phyloP scores from a whole-genome alignment of 2,888 invertebrate genomes.

The Melanophora roralis region DNA sequence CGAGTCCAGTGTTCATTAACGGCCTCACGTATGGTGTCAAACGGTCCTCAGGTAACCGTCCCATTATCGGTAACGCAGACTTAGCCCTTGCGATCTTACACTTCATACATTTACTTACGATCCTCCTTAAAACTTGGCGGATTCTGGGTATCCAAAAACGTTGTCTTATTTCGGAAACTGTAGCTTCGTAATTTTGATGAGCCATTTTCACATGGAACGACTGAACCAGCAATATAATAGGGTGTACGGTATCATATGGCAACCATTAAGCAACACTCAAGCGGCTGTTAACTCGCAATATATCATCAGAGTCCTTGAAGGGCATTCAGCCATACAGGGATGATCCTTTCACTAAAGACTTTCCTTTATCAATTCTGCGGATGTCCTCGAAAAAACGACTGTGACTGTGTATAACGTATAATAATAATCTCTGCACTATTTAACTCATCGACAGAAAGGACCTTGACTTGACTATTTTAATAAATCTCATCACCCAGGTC shows the following conservation, averaged over 20 bases:
- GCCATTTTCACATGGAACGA: not conserved
- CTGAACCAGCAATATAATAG: not conserved
- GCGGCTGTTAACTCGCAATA: not conserved
- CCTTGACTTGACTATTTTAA: not conserved
- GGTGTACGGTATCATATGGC: not conserved
- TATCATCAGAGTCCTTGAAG: not conserved
- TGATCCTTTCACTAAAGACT: no score
- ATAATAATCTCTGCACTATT: not conserved
- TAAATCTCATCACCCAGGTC: not conserved
- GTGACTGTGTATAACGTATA: not conserved
- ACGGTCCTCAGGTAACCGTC: not conserved
- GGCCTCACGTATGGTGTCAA: not conserved
- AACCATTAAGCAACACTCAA: not conserved
- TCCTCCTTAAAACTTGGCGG: no score
- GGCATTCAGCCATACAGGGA: not conserved
- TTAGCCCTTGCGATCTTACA: not conserved
- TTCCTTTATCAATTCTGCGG: no score
- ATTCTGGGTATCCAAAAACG: not conserved
- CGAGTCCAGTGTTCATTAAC: not conserved
- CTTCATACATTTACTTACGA: not conserved
- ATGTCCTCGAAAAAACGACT: no score
- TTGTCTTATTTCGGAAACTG: not conserved
- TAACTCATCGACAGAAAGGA: not conserved
- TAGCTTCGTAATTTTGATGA: conserved; percentile 7
- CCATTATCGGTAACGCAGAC: not conserved